Percentiles rank a stretch among this genome's conserved stretches.
Conservation (phyloP, 30 jellyfish, hydroid and myxozoan genomes). For the Aurelia aurita complex sp. Pacific region DNA sequence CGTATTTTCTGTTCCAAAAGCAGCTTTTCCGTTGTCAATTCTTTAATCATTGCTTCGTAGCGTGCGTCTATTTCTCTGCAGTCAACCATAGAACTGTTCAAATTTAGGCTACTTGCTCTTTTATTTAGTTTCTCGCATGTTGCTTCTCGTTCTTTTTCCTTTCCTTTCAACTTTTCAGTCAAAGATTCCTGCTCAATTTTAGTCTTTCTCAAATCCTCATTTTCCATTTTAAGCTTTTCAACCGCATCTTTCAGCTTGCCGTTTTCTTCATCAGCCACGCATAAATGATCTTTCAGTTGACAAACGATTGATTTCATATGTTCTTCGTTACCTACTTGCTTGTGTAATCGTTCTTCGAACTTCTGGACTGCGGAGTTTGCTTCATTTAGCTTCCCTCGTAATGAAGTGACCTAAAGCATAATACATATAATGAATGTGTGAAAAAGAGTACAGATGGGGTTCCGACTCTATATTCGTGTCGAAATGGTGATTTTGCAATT, state of each 20-base stretch:
- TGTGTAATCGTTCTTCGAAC: slow-evolving; percentile 20
- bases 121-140: neutral
- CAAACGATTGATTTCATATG: slow-evolving; percentile 7
- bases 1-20: slow-evolving; percentile 20
- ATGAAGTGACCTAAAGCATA: slow-evolving; percentile 8
- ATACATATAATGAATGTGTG: no score
- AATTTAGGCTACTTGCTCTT: neutral
- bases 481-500: no score
- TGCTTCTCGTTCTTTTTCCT: neutral
- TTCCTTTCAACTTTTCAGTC: neutral
- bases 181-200: neutral
- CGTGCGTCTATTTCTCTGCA: neutral
- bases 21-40: slow-evolving; percentile 9
- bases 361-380: slow-evolving; percentile 9
- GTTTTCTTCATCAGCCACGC: slow-evolving; percentile 23
- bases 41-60: slow-evolving; percentile 5
- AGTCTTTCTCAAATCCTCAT: neutral
- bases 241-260: neutral
- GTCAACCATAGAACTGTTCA: neutral
- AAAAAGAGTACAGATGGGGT: no score
- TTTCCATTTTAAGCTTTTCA: slow-evolving; percentile 1
- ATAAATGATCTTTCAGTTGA: slow-evolving; percentile 21
- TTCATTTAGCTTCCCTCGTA: slow-evolving; percentile 32
- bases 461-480: no score
- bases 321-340: slow-evolving; percentile 20